These are phyloP conservation scores for Drosophila subsilvestris DNA, from an alignment of 2,888 invertebrate genomes.

Conservation along the genomic window DNA sequence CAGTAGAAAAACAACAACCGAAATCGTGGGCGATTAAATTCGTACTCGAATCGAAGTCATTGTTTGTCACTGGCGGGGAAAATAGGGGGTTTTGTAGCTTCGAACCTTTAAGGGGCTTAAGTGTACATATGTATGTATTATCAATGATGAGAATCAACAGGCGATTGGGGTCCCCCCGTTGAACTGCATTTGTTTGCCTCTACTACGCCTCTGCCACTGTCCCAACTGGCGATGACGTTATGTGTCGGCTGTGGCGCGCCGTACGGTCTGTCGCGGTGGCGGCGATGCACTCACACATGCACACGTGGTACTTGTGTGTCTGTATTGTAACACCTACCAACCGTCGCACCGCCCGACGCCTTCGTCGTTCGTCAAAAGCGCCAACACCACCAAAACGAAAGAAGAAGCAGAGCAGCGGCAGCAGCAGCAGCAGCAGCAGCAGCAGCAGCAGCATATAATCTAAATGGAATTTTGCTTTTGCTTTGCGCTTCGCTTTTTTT, in stretches of 20 bases:
- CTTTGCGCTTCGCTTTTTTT: slow-evolving; percentile 58
- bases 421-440: slow-evolving; percentile 44
- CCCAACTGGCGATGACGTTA: slow-evolving; percentile 63
- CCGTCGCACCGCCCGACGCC: slow-evolving; percentile 57
- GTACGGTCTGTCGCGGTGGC: slow-evolving; percentile 49
- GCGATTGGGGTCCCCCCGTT: neutral
- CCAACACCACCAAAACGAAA: slow-evolving; percentile 45
- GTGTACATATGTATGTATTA: too few relatives aligned
- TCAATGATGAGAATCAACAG: neutral
- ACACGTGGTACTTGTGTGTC: slow-evolving; percentile 51
- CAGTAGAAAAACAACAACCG: slow-evolving; percentile 52
- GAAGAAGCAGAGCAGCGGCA: slow-evolving; percentile 22
- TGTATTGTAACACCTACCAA: slow-evolving; percentile 74
- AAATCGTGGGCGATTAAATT: slow-evolving; percentile 74
- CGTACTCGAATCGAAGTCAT: slow-evolving; percentile 55
- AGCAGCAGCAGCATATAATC: slow-evolving; percentile 62
- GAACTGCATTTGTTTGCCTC: neutral
- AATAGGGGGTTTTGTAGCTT: slow-evolving; percentile 1
- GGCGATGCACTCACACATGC: slow-evolving; percentile 26
- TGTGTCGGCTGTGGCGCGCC: slow-evolving; percentile 66
- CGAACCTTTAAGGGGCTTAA: neutral
- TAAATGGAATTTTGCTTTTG: slow-evolving; percentile 73
- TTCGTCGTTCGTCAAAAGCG: slow-evolving; percentile 56
- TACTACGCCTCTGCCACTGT: neutral
- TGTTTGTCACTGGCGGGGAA: slow-evolving; percentile 40